Base-by-base conservation (phyloP, 30 jellyfish, hydroid and myxozoan genomes). In the Calvadosia cruxmelitensis region DNA sequence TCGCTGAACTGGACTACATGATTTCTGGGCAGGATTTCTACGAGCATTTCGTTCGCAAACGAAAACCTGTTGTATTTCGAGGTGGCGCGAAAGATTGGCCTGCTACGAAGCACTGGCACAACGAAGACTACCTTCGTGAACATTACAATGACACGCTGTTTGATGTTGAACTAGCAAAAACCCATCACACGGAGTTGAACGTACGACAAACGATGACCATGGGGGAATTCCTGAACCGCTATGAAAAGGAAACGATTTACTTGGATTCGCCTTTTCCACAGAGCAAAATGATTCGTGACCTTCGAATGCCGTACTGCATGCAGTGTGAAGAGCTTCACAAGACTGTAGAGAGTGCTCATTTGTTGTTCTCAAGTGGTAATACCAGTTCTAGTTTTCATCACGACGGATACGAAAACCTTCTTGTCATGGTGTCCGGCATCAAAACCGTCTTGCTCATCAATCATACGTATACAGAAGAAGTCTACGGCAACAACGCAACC, bases 181-280 rank as follows among this genome's bases (percentile, higher is more conserved):
- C 75, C 34, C 79, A 77, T 66, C 65, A 79, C 32, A 71, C 70
- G 48, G 91, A 67, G 2, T 62, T 86, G 26, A 51, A 86, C 34
- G 84, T 85, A 0, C 68, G 96, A 24, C 65, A 78, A 75, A 86
- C 96, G 1, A 86, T 86, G 93, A 81, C 73, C 52, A 75, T 86
- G 79, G 69, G 78, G 7, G 92, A 86, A 30, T 86, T 86, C 69
- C 75, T 86, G 33, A 75, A 68, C 5, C 34, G 66, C n/a, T 86
- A 86, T 68, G 79, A 76, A 64, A 75, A 74, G 12, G 50, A 70
- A 20, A 67, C 82, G n/a, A n/a, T 86, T 33, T 86, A 86, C 53
- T 77, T 86, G 13, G 96, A 86, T 53, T 86, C 96, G 0, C 96
- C 96, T 3, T 86, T 86, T 34, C 96, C 96, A 33, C 96, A 86